phyloP scores from a whole-genome alignment of 2,797 vertebrate species.

The Myiothlypis coronata region DNA sequence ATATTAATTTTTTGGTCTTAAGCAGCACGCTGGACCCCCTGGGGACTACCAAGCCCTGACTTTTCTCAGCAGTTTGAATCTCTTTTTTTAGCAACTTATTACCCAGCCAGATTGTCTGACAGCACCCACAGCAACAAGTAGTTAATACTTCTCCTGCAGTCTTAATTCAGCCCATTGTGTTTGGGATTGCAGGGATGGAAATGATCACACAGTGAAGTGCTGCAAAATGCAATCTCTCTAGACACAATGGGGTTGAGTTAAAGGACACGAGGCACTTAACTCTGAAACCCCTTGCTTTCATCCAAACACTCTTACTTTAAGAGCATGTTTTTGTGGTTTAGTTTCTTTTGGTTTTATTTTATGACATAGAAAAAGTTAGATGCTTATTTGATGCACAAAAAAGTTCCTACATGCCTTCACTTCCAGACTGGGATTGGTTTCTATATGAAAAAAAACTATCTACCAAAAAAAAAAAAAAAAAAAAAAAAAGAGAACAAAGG shows the following conservation, averaged over 20 bases:
- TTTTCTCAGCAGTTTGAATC: neutral
- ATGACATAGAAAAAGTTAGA: neutral
- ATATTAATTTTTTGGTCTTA: constrained; percentile 17
- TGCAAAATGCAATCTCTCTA: constrained; percentile 38
- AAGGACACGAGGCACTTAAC: constrained; percentile 22
- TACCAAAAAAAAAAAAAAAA: neutral
- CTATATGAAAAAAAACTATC: neutral
- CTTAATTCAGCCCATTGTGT: constrained; percentile 46
- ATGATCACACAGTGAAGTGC: constrained; percentile 28
- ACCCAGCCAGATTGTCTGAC: neutral
- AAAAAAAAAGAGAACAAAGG: neutral
- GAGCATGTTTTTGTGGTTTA: neutral
- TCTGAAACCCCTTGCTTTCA: constrained; percentile 43
- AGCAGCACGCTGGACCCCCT: neutral
- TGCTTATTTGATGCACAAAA: neutral
- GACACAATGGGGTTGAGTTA: constrained; percentile 48
- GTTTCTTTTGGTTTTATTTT: neutral
- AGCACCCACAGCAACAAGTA: constrained; percentile 35
- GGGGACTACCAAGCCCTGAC: neutral
- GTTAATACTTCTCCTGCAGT: constrained; percentile 21
- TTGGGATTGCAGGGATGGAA: constrained; percentile 49
- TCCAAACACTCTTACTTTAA: constrained; percentile 1
- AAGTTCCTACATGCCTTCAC: neutral
- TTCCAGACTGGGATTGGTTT: neutral
- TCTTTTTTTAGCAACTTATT: neutral